phyloP scores from a whole-genome alignment of 2,113 vertebrate genomes.

The Rhinopithecus roxellana region DNA sequence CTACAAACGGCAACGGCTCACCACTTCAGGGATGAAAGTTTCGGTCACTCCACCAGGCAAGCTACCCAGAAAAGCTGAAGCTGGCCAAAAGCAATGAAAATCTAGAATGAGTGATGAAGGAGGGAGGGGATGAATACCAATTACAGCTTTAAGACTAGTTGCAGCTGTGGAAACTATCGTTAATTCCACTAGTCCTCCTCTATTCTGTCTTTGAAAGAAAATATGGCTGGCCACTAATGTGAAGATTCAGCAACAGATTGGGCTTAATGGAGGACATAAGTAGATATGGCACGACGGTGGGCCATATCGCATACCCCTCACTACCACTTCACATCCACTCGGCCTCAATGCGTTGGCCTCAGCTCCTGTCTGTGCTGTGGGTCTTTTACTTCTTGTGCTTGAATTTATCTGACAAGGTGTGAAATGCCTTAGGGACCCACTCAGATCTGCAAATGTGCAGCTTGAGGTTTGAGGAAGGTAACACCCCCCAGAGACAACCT shows the following conservation, averaged over 20 bases:
- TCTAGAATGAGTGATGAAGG: not conserved
- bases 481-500: not conserved
- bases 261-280: not conserved
- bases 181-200: too few species aligned
- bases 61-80: not conserved
- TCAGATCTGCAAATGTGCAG: not conserved
- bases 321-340: not conserved
- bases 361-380: not conserved
- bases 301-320: not conserved
- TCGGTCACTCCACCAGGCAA: not conserved
- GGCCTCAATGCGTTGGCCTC: not conserved
- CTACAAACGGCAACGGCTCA: not conserved
- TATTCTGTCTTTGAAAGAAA: not conserved
- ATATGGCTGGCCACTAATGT: not conserved
- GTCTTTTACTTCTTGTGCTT: not conserved
- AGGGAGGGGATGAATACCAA: not conserved
- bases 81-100: not conserved
- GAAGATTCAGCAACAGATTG: not conserved
- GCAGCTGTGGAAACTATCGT: fast-evolving
- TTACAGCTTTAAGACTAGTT: not conserved
- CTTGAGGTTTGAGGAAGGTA: not conserved
- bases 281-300: not conserved
- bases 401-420: not conserved
- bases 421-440: not conserved
- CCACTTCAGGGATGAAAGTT: too few species aligned